These are phyloP conservation scores for Leuciscus idus DNA, from an alignment of 2,113 vertebrate genomes.

Conservation along the genomic window DNA sequence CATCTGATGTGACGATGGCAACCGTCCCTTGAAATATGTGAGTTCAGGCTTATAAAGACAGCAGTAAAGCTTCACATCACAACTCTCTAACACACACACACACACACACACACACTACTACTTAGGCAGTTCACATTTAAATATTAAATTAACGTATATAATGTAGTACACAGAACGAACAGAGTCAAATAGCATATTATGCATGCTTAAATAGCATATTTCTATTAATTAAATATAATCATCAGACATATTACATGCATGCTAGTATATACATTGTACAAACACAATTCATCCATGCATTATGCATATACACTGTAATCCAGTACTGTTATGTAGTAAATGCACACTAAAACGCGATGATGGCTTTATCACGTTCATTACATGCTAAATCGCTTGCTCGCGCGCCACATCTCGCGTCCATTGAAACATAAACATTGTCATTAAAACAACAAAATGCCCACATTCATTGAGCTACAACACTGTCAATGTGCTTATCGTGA, in stretches of 20 bases:
- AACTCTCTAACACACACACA: no score
- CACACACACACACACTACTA: neutral
- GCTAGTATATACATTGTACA: neutral
- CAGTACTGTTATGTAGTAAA: no score
- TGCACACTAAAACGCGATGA: neutral
- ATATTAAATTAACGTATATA: neutral
- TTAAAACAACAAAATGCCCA: neutral
- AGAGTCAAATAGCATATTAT: neutral
- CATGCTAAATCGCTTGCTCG: neutral
- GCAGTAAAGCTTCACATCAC: no score
- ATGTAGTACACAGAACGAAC: neutral
- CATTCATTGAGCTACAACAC: neutral
- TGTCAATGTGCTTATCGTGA: neutral
- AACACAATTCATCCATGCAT: neutral
- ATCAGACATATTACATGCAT: neutral
- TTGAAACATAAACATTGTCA: neutral
- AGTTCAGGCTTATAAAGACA: constrained; percentile 57
- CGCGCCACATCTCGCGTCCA: no score
- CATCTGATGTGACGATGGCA: constrained; percentile 95
- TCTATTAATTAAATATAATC: neutral
- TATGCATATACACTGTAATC: no score
- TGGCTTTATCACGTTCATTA: neutral
- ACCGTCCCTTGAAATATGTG: constrained; percentile 82
- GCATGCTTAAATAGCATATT: neutral
- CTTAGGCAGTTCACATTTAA: neutral